Percentiles rank a stretch among this genome's conserved stretches.
Evolutionary conservation across 2,888 invertebrate genomes (phyloP).

Genomic region (Laothoe populi): DNA sequence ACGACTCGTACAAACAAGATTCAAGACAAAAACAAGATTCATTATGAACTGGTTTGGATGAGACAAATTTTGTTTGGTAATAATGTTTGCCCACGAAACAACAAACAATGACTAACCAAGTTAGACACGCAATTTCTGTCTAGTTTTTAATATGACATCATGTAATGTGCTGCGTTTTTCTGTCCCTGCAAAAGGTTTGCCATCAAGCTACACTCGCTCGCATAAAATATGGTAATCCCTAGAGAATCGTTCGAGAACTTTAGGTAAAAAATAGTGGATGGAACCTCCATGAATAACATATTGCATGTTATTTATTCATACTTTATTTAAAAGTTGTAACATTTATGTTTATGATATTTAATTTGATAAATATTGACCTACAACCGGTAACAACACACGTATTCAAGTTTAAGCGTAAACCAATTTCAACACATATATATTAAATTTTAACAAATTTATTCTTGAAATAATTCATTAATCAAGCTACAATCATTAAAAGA

Average conservation of each 20-base stretch:
- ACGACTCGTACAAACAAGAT: not conserved
- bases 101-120: not conserved
- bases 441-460: too few species aligned
- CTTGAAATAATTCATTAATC: too few species aligned
- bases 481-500: too few species aligned
- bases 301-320: not conserved
- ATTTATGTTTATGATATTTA: not conserved
- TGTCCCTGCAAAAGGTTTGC: not conserved
- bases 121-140: slow-evolving; percentile 5
- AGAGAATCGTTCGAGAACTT: slow-evolving; percentile 9
- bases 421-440: too few species aligned
- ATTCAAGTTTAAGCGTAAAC: too few species aligned
- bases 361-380: too few species aligned
- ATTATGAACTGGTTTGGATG: not conserved
- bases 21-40: not conserved
- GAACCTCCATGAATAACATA: slow-evolving; percentile 13
- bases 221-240: slow-evolving; percentile 28
- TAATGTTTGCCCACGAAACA: slow-evolving; percentile 9
- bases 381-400: too few species aligned
- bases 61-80: not conserved
- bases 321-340: not conserved
- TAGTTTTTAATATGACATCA: not conserved
- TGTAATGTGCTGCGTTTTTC: not conserved
- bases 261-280: slow-evolving; percentile 7
- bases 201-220: slow-evolving; percentile 25